Conservation (phyloP, 2,888 invertebrate genomes). For the Spialia ferax region DNA sequence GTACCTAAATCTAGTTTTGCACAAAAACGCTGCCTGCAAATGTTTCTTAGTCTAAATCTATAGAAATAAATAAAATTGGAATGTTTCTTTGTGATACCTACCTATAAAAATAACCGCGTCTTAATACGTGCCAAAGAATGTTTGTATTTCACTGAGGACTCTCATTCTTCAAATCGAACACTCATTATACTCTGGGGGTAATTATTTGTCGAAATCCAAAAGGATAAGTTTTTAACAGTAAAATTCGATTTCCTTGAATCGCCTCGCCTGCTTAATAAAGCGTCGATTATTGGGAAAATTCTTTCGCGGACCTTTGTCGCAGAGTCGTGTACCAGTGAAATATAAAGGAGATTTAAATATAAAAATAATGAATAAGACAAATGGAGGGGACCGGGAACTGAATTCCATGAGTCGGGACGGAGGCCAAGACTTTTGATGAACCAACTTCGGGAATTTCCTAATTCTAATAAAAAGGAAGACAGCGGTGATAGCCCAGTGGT, state of each 20-base stretch:
- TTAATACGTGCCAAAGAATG: too few relatives aligned
- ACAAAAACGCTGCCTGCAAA: too few relatives aligned
- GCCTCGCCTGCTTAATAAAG: constrained; percentile 69
- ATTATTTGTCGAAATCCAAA: too few relatives aligned
- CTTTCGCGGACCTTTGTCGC: constrained; percentile 54
- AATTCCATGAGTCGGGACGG: constrained; percentile 61
- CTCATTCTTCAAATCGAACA: too few relatives aligned
- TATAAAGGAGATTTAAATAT: constrained; percentile 65
- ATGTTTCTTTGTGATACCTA: too few relatives aligned
- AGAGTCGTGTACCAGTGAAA: background rate
- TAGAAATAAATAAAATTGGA: too few relatives aligned
- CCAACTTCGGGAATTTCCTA: constrained; percentile 67
- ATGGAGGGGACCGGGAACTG: constrained; percentile 68
- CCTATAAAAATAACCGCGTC: too few relatives aligned
- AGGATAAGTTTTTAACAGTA: constrained; percentile 60
- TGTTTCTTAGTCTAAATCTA: too few relatives aligned
- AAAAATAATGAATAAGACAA: constrained; percentile 73
- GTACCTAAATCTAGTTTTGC: too few relatives aligned
- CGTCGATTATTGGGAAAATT: constrained; percentile 72
- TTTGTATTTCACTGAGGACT: too few relatives aligned
- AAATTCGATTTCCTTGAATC: constrained; percentile 57
- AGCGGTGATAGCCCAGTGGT: too few relatives aligned
- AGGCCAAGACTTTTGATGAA: constrained; percentile 71
- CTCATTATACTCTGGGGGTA: too few relatives aligned
- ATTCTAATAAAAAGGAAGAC: constrained; percentile 80